phyloP scores from a whole-genome alignment of 1,140 invertebrate genomes.

The Drosophila yakuba region DNA sequence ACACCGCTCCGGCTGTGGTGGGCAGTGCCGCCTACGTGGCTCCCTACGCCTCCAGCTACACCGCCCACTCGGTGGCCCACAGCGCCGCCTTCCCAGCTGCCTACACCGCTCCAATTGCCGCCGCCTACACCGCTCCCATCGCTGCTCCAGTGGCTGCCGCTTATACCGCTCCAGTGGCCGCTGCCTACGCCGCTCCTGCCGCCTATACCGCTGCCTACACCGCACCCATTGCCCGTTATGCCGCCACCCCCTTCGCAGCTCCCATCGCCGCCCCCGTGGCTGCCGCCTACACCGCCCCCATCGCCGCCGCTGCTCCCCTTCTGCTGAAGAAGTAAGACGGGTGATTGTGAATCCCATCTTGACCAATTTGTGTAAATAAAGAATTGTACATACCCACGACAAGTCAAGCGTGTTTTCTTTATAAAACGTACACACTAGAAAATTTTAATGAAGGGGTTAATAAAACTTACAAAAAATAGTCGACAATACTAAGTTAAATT shows the following conservation, averaged over 20 bases:
- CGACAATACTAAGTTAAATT: too few relatives aligned
- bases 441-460: too few relatives aligned
- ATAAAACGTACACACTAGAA: background rate
- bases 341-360: constrained; percentile 29
- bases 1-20: constrained; percentile 75
- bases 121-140: background rate
- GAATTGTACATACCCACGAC: constrained; percentile 35
- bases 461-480: too few relatives aligned
- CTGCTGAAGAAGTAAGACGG: constrained; percentile 69
- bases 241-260: constrained; percentile 81
- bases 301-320: constrained; percentile 62
- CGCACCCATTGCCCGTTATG: constrained; percentile 71
- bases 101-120: background rate
- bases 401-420: constrained; percentile 5
- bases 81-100: constrained; percentile 69
- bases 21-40: constrained; percentile 85
- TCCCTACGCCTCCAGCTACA: constrained; percentile 84
- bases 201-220: constrained; percentile 55
- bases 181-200: constrained; percentile 75
- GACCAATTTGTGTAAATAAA: constrained; percentile 70
- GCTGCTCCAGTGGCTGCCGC: constrained; percentile 59
- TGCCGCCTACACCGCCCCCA: constrained; percentile 56
- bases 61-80: constrained; percentile 62
- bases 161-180: constrained; percentile 67
- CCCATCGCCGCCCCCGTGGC: constrained; percentile 55